Evolutionary conservation across 2,888 invertebrate species (phyloP).

Genomic region (Ormyrus pomaceus): DNA sequence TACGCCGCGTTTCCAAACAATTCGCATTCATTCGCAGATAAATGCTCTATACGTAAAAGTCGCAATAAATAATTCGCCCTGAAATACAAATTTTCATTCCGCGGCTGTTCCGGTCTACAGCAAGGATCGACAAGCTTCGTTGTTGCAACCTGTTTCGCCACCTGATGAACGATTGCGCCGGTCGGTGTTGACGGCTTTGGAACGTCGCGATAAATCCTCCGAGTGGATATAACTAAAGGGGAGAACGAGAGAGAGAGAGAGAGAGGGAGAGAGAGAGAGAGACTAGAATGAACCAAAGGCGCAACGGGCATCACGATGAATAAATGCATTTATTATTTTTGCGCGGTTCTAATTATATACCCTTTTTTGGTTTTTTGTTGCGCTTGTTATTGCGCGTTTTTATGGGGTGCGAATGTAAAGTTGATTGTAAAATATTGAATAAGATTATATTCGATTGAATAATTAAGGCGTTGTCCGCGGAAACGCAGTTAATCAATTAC

Average conservation of each 20-base stretch:
- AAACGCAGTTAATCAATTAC: too few species aligned
- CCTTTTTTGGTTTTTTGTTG: too few species aligned
- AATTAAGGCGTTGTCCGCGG: too few species aligned
- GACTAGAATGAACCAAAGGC: conserved; percentile 30
- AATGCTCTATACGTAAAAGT: neutral
- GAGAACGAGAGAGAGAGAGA: conserved; percentile 8
- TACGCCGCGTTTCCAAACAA: too few species aligned
- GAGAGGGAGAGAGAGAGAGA: too few species aligned
- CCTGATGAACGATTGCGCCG: conserved; percentile 55
- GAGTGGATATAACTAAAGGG: conserved; percentile 43
- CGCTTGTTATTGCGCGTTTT: too few species aligned
- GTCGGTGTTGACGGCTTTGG: conserved; percentile 52
- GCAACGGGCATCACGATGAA: neutral
- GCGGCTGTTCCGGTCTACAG: neutral
- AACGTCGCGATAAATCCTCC: conserved; percentile 56
- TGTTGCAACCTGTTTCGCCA: conserved; percentile 57
- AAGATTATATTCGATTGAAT: too few species aligned
- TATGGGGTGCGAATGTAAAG: too few species aligned
- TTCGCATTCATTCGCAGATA: neutral
- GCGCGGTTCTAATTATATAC: neutral
- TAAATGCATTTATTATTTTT: conserved; percentile 11
- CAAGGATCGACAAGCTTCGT: conserved; percentile 21
- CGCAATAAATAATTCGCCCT: conserved; percentile 2
- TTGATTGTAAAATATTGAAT: too few species aligned
- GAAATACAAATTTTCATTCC: conserved; percentile 5